Evolutionary conservation across 2,888 invertebrate species (phyloP), one percentile per base, ranked within the genome.

Genomic region (Hirtodrosophila confusa): DNA sequence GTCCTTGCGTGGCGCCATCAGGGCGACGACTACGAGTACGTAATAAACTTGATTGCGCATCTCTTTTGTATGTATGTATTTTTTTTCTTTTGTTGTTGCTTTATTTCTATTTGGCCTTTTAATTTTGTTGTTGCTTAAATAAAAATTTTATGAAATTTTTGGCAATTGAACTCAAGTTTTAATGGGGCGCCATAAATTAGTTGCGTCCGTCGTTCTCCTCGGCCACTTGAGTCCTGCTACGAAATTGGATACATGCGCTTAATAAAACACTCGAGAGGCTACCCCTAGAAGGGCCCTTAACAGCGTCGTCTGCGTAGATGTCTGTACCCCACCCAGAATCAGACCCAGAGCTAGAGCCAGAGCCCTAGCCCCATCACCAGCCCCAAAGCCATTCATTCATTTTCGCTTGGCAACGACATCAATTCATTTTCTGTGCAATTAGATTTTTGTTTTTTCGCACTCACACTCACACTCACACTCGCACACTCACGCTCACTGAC

Each of bases 41-140:
- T 78, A 88, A 88, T 85, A 85, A 85, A 85, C 84, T 85, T 85
- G 88, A 85, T 88, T 85, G 84, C 87, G 84, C 84, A 86, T 88
- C 86, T 85, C 80, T 49, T 54, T 48, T 70, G 51, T 63, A 68
- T 37, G 23, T 35, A 9, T 43, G 24, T 41, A 2, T 39, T 5
- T 35, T 10, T 54, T 4, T 4, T 31, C 37, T 36, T 24, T 39
- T 50, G 17, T 41, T 65, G 33, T 61, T 35, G 47, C 54, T 64
- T 56, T 41, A 47, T 35, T 70, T 58, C 36, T 27, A 23, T 55
- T 70, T 70, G 50, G 49, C 43, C 58, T 58, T 43, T 29, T 17
- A 39, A 41, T 47, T 39, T 48, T 65, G 69, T 64, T 69, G 71
- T 61, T 71, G 67, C 64, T 63, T 76, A 83, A 88, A 88, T 77